These are phyloP conservation scores for Galleria mellonella DNA, from an alignment of 1,140 invertebrate species.

Conservation along the genomic window DNA sequence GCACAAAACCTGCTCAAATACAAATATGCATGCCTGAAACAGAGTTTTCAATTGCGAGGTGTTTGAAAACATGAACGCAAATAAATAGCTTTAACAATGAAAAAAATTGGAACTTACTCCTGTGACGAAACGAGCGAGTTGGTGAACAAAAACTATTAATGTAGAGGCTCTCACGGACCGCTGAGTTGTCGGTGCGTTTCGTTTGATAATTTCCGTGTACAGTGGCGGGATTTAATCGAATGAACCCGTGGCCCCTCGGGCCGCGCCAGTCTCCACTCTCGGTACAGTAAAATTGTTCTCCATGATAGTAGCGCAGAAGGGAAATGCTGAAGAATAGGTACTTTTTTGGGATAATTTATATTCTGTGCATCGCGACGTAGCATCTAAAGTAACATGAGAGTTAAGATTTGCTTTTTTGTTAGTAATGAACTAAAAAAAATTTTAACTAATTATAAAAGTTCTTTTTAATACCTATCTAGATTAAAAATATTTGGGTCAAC, in stretches of 20 bases:
- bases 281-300: conserved; percentile 46
- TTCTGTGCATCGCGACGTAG: too few species aligned
- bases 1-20: conserved; percentile 5
- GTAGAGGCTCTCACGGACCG: conserved; percentile 57
- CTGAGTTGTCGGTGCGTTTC: conserved; percentile 63
- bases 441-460: too few species aligned
- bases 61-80: conserved; percentile 23
- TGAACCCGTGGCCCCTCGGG: conserved; percentile 27
- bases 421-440: too few species aligned
- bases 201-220: conserved; percentile 68
- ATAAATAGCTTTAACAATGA: conserved; percentile 33
- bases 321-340: conserved; percentile 8
- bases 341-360: conserved; percentile 7
- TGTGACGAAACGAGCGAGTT: conserved; percentile 42
- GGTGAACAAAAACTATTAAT: conserved; percentile 67
- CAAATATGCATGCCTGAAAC: conserved; percentile 9
- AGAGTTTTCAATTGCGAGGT: conserved; percentile 33
- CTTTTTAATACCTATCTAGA: too few species aligned
- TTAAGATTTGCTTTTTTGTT: too few species aligned
- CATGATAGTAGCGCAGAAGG: conserved; percentile 37
- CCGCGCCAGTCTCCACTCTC: conserved; percentile 6
- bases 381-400: too few species aligned
- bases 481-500: too few species aligned
- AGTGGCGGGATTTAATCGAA: conserved; percentile 59
- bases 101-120: conserved; percentile 45